Base-by-base conservation (phyloP, 1,140 invertebrate species). In the Aplysia californica region DNA sequence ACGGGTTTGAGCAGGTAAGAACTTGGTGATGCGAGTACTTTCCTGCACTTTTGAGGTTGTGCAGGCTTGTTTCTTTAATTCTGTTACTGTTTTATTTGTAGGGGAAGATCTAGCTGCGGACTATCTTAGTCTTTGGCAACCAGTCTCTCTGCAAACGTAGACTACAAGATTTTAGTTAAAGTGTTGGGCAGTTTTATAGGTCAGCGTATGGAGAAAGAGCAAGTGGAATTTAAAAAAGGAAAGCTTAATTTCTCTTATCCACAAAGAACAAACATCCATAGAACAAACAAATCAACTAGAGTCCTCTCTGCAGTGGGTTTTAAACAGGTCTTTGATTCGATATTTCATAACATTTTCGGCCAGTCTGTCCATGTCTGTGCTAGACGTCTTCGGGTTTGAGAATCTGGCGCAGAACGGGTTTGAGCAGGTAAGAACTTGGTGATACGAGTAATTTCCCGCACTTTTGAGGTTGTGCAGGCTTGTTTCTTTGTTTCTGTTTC, bases 1-100 rank as follows among this genome's bases (percentile, higher is more conserved):
- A 96, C 86, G 95, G 94, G 0, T 95, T 96, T 88, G 95, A 96
- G 87, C 95, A 96, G 85, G 91, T 96, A 79, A 97, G 96, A 87
- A n/a, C n/a, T n/a, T n/a, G n/a, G n/a, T n/a, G n/a, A n/a, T n/a
- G n/a, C n/a, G n/a, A n/a, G n/a, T n/a, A n/a, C n/a, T n/a, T n/a
- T n/a, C n/a, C n/a, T n/a, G n/a, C n/a, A n/a, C n/a, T n/a, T n/a
- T n/a, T n/a, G n/a, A n/a, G n/a, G 59, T 10, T 61, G 59, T 10
- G 29, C 15, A 18, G 29, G 29, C 10, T 10, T 21, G 20, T 20
- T 18, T 10, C 10, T 21, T 10, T 21, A 15, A 15, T 20, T 10
- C 15, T 61, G 10, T 20, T 61, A 21, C 10, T 18, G 29, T 10
- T 61, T 18, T 10, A 61, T 10, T 10, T 18, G 29, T 10, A 21